Conservation (phyloP, 2,113 vertebrate genomes). For the Phodopus roborovskii region DNA sequence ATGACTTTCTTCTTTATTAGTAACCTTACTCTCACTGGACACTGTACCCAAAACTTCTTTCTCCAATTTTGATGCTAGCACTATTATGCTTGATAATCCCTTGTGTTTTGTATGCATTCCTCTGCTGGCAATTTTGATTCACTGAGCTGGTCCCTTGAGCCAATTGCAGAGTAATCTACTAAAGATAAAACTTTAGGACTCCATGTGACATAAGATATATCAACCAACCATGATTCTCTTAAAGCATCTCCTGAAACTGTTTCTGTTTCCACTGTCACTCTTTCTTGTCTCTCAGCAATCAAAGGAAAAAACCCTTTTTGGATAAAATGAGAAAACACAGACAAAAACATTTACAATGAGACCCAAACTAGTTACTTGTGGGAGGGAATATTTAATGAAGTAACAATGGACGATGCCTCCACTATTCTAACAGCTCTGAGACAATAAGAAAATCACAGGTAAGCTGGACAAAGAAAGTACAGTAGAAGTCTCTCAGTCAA, state of each 20-base stretch:
- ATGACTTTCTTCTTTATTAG: not conserved
- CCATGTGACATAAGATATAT: not conserved
- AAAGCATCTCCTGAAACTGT: not conserved
- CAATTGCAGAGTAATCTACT: not conserved
- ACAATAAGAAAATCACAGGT: constrained; percentile 22
- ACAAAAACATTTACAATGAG: not conserved
- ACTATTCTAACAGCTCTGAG: not conserved
- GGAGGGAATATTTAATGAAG: not conserved
- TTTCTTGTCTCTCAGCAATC: not conserved
- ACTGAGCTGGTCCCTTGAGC: constrained; percentile 56
- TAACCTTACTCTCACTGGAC: not conserved
- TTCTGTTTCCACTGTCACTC: not conserved
- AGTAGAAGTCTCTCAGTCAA: not conserved
- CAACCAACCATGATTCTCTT: not conserved
- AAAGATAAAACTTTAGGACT: not conserved
- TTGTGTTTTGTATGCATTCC: constrained; percentile 41
- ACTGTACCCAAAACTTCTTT: constrained; percentile 12
- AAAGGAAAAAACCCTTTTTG: not conserved
- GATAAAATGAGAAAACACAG: not conserved
- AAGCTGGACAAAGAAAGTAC: not conserved
- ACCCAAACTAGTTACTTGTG: not conserved
- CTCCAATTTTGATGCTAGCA: not conserved
- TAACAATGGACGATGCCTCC: not conserved
- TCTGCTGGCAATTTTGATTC: constrained; percentile 20
- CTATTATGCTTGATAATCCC: constrained; percentile 39